Percentiles rank a stretch among this genome's conserved stretches.
Conservation (phyloP, 2,888 invertebrate genomes). For the Andrena camellia region DNA sequence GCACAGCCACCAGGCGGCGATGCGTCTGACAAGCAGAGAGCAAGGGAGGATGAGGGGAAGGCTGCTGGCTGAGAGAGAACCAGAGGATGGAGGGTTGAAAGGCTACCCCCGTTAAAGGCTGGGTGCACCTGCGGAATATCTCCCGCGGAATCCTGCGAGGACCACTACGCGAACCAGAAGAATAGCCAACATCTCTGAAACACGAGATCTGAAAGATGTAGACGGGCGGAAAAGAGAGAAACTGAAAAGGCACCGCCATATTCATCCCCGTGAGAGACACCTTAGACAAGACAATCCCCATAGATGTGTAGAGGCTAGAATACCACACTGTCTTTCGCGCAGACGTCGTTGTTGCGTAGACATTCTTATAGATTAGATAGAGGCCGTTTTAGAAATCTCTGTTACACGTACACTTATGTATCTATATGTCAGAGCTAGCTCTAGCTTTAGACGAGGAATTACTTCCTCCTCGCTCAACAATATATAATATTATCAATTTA, state of each 20-base stretch:
- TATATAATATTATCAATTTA: neutral
- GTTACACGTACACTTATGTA: slow-evolving; percentile 24
- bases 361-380: slow-evolving; percentile 62
- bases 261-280: slow-evolving; percentile 70
- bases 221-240: slow-evolving; percentile 45
- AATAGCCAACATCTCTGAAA: neutral
- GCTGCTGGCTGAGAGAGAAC: neutral
- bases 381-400: slow-evolving; percentile 47
- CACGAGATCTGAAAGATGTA: slow-evolving; percentile 6
- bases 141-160: neutral
- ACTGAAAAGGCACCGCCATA: slow-evolving; percentile 54
- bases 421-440: slow-evolving; percentile 6
- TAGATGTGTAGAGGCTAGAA: slow-evolving; percentile 71
- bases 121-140: slow-evolving; percentile 10
- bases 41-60: neutral
- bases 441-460: slow-evolving; percentile 20
- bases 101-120: slow-evolving; percentile 18
- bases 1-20: slow-evolving; percentile 74
- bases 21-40: slow-evolving; percentile 18
- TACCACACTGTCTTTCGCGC: slow-evolving; percentile 62
- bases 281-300: slow-evolving; percentile 68
- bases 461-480: neutral
- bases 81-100: slow-evolving; percentile 14
- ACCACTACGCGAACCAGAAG: neutral
- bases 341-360: slow-evolving; percentile 69